These are phyloP conservation scores for Neodiprion pinetum DNA, from an alignment of 1,140 invertebrate genomes.

Conservation along the genomic window DNA sequence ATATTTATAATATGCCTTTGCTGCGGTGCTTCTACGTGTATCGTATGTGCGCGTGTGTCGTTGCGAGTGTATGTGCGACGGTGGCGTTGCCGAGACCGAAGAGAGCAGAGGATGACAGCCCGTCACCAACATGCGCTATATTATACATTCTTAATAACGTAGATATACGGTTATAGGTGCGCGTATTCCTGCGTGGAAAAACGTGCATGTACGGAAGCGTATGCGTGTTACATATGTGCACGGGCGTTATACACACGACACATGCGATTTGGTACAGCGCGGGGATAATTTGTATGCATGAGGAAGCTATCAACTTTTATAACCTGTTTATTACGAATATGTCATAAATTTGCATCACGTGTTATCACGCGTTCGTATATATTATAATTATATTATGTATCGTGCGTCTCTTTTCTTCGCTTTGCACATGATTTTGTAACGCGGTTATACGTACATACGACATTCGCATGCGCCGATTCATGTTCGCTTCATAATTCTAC, in stretches of 20 bases:
- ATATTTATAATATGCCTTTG: constrained; percentile 53
- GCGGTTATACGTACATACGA: constrained; percentile 37
- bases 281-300: constrained; percentile 10
- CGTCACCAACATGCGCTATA: constrained; percentile 53
- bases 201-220: neutral
- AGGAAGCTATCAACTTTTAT: constrained; percentile 41
- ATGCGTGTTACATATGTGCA: constrained; percentile 8
- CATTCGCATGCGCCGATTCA: constrained; percentile 19
- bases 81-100: too few species aligned
- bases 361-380: constrained; percentile 43
- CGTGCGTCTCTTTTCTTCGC: constrained; percentile 36
- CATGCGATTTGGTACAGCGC: neutral
- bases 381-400: constrained; percentile 36
- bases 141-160: constrained; percentile 47
- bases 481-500: neutral
- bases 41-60: too few species aligned
- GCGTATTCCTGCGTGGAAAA: too few species aligned
- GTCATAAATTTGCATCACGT: constrained; percentile 48
- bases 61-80: too few species aligned
- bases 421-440: constrained; percentile 37
- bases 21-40: too few species aligned
- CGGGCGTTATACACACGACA: neutral
- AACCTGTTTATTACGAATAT: constrained; percentile 55
- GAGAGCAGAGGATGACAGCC: constrained; percentile 37
- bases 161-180: neutral